phyloP scores from a whole-genome alignment of 2,113 vertebrate species.

The Cyprinodon tularosa region DNA sequence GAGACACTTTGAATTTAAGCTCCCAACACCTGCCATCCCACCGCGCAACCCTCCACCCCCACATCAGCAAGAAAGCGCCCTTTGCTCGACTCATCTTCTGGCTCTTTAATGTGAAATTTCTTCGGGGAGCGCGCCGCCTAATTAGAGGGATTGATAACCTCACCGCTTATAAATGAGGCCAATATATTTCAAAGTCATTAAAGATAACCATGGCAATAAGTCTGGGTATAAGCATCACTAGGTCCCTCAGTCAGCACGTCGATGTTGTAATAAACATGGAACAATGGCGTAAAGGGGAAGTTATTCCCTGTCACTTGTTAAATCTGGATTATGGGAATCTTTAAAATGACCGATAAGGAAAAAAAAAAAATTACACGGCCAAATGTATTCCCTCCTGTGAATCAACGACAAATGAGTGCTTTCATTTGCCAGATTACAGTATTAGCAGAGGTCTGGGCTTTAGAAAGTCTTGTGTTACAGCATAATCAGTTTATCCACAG shows the following conservation, averaged over 20 bases:
- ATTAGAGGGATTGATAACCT: conserved; percentile 99
- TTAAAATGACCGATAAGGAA: conserved; percentile 89
- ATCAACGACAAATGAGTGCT: conserved; percentile 98
- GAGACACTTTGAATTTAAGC: conserved; percentile 64
- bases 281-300: conserved; percentile 59
- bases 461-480: conserved; percentile 86
- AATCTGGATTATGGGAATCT: conserved; percentile 94
- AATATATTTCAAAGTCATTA: conserved; percentile 99
- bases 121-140: conserved; percentile 92
- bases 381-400: conserved; percentile 86
- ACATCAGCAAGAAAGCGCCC: conserved; percentile 67
- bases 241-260: conserved; percentile 86
- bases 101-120: conserved; percentile 93
- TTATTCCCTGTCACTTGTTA: conserved; percentile 96
- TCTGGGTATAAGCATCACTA: conserved; percentile 91
- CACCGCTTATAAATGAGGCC: conserved; percentile 95
- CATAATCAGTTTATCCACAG: conserved; percentile 88
- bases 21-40: conserved; percentile 41
- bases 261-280: conserved; percentile 69
- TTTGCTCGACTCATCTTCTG: conserved; percentile 84
- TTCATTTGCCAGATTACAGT: conserved; percentile 95
- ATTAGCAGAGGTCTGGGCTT: conserved; percentile 86
- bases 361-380: conserved; percentile 93
- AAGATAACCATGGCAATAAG: conserved; percentile 97
- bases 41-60: conserved; percentile 11